phyloP scores from a whole-genome alignment of 2,888 invertebrate genomes.

The Apamea epomidion region DNA sequence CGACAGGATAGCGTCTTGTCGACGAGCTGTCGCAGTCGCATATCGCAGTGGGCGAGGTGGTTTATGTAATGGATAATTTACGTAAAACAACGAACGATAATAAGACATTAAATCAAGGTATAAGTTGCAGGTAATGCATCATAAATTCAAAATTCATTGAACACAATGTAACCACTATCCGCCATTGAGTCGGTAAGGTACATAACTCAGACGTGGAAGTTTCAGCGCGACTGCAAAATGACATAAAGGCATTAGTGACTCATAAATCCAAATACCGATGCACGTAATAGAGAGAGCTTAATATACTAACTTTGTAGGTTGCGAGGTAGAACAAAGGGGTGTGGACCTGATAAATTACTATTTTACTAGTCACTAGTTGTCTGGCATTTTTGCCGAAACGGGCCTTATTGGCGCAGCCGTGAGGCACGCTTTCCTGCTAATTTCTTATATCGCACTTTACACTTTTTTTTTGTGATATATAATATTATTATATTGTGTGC shows the following conservation, averaged over 20 bases:
- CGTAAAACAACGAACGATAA: slow-evolving; percentile 8
- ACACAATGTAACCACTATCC: slow-evolving; percentile 54
- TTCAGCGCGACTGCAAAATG: slow-evolving; percentile 57
- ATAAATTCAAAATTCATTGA: slow-evolving; percentile 53
- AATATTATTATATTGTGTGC: no score
- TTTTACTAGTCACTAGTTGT: no score
- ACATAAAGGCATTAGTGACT: slow-evolving; percentile 57
- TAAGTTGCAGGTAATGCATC: slow-evolving; percentile 47
- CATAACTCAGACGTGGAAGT: slow-evolving; percentile 56
- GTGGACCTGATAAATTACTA: not conserved
- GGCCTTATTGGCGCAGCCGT: not conserved
- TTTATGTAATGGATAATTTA: not conserved
- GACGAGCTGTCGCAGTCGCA: not conserved
- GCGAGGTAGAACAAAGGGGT: not conserved
- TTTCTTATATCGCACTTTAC: no score
- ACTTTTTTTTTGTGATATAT: no score
- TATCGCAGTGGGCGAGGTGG: not conserved
- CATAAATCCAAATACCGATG: slow-evolving; percentile 62
- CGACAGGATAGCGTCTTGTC: not conserved
- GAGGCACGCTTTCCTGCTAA: no score
- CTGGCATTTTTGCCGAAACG: not conserved
- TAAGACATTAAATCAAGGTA: slow-evolving; percentile 16
- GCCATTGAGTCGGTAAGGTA: slow-evolving; percentile 39
- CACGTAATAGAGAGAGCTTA: slow-evolving; percentile 42
- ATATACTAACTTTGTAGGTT: slow-evolving; percentile 47